Evolutionary conservation across 2,888 invertebrate species (phyloP).

Genomic region (Teinopalpus imperialis): DNA sequence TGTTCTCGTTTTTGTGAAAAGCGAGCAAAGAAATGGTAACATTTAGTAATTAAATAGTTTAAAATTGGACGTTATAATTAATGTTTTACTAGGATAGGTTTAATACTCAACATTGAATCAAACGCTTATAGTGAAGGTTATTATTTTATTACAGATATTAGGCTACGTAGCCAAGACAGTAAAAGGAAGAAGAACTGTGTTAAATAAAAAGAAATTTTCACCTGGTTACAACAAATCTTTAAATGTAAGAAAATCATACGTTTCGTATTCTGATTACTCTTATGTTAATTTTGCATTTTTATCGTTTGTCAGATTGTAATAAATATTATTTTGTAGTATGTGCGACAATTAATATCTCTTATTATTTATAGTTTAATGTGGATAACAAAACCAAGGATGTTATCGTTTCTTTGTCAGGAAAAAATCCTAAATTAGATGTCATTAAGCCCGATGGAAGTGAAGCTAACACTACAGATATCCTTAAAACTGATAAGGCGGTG

Average conservation of each 20-base stretch:
- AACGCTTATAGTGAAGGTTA: no score
- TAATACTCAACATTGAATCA: no score
- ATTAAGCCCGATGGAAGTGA: conserved; percentile 39
- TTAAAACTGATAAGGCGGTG: conserved; percentile 30
- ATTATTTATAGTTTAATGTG: conserved; percentile 42
- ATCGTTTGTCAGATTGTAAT: no score
- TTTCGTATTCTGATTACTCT: no score
- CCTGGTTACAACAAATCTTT: conserved; percentile 14
- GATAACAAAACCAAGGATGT: conserved; percentile 41
- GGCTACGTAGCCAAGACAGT: conserved; percentile 10
- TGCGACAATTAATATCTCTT: no score
- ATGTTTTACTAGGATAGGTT: no score
- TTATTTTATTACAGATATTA: conserved; percentile 20
- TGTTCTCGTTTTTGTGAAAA: no score
- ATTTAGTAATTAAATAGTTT: no score
- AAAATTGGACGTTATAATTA: no score
- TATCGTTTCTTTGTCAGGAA: conserved; percentile 43
- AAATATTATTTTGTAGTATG: no score
- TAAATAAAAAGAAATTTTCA: neutral
- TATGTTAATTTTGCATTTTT: no score
- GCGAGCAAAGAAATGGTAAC: no score
- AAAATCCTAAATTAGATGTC: conserved; percentile 34
- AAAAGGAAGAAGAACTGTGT: neutral
- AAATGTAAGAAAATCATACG: conserved; percentile 8
- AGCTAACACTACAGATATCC: conserved; percentile 31